Evolutionary conservation across 2,888 invertebrate genomes (phyloP).

Genomic region (Baronia brevicornis): DNA sequence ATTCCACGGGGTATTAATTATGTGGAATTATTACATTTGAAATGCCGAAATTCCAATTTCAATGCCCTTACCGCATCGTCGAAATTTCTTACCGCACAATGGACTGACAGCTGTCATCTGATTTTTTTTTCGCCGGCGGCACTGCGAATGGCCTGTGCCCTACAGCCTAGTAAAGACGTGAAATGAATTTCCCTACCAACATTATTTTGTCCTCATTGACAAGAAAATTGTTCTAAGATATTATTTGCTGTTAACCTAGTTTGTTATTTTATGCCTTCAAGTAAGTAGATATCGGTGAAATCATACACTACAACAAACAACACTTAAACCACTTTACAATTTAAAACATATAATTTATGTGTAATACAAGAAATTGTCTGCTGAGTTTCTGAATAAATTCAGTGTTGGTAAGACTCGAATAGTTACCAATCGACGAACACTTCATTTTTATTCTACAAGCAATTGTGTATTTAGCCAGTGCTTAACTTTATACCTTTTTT

Average conservation of each 20-base stretch:
- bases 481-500: too few relatives aligned
- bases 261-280: constrained; percentile 5
- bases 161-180: constrained; percentile 3
- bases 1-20: constrained; percentile 36
- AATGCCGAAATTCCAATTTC: constrained; percentile 23
- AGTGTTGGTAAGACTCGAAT: too few relatives aligned
- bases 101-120: constrained; percentile 38
- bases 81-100: constrained; percentile 36
- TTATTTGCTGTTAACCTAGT: constrained; percentile 9
- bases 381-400: too few relatives aligned
- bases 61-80: constrained; percentile 26
- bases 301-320: constrained; percentile 1
- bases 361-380: too few relatives aligned
- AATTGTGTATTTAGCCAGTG: too few relatives aligned
- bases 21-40: constrained; percentile 19
- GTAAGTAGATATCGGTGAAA: constrained; percentile 9
- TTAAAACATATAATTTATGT: too few relatives aligned
- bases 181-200: constrained; percentile 12
- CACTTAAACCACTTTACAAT: background rate
- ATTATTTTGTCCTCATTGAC: constrained; percentile 15
- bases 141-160: constrained; percentile 4
- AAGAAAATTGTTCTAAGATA: constrained; percentile 13
- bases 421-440: too few relatives aligned
- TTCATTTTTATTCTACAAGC: too few relatives aligned
- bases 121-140: constrained; percentile 12